These are phyloP conservation scores for Drosophila prolongata DNA, from an alignment of 2,888 invertebrate species.

Conservation along the genomic window DNA sequence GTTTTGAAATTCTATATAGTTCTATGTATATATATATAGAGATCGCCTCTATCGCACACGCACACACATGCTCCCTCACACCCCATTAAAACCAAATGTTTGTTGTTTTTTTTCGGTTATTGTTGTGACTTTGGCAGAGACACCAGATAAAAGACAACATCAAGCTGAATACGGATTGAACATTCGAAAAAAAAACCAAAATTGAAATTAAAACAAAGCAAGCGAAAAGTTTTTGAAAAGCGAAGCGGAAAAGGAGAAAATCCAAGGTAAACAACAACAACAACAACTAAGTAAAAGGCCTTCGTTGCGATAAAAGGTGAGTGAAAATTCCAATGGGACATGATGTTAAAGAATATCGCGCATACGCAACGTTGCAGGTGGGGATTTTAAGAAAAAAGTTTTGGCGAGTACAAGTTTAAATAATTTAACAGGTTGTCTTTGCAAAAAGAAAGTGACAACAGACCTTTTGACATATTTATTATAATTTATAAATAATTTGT, in stretches of 20 bases:
- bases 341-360: constrained; percentile 2
- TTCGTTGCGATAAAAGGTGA: constrained; percentile 37
- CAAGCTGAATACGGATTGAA: constrained; percentile 24
- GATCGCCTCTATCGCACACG: constrained; percentile 26
- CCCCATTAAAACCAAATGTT: constrained; percentile 28
- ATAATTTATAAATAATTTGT: no score
- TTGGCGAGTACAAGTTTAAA: background rate
- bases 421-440: background rate
- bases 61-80: constrained; percentile 3
- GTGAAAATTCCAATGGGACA: constrained; percentile 12
- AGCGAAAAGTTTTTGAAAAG: constrained; percentile 1
- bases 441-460: background rate
- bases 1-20: constrained; percentile 35
- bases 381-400: constrained; percentile 4
- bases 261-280: constrained; percentile 11
- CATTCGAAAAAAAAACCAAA: constrained; percentile 20
- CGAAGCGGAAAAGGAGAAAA: constrained; percentile 22
- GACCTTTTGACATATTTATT: background rate
- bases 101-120: constrained; percentile 50
- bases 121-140: constrained; percentile 52
- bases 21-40: constrained; percentile 22
- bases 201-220: constrained; percentile 14
- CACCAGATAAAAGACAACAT: constrained; percentile 47
- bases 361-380: constrained; percentile 9
- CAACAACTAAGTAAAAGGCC: constrained; percentile 18